These are phyloP conservation scores for Aethina tumida DNA, from an alignment of 1,140 invertebrate species.

Conservation along the genomic window DNA sequence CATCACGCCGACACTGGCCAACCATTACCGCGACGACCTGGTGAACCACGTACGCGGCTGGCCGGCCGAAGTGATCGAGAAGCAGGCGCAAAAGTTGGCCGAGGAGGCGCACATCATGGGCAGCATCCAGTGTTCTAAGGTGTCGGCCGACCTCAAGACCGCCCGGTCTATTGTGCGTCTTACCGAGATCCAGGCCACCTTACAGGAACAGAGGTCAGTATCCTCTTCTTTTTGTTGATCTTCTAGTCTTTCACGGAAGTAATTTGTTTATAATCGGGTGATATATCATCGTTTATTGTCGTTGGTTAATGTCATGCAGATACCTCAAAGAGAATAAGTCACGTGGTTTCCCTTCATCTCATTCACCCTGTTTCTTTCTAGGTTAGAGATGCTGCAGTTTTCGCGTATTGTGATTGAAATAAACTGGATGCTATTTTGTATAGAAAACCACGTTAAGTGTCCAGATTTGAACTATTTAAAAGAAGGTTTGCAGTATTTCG, in stretches of 20 bases:
- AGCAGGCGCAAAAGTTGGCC: conserved; percentile 80
- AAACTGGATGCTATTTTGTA: conserved; percentile 12
- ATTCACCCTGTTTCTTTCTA: conserved; percentile 7
- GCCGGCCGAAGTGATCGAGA: conserved; percentile 85
- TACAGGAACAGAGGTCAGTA: conserved; percentile 90
- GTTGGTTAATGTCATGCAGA: too few species aligned
- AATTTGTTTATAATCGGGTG: conserved; percentile 3
- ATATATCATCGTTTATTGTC: too few species aligned
- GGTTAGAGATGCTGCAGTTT: conserved; percentile 10
- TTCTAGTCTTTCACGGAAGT: conserved; percentile 3
- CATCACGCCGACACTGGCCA: conserved; percentile 78
- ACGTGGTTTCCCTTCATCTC: too few species aligned
- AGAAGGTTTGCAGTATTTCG: conserved; percentile 8
- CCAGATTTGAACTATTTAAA: conserved; percentile 1
- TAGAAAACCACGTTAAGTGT: conserved; percentile 9
- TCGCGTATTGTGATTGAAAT: conserved; percentile 8
- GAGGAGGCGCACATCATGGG: conserved; percentile 78
- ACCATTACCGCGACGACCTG: conserved; percentile 85
- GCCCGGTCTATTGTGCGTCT: conserved; percentile 86
- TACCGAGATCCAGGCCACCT: conserved; percentile 91
- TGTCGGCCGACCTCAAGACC: conserved; percentile 90
- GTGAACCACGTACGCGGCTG: conserved; percentile 85
- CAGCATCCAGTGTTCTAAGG: conserved; percentile 82
- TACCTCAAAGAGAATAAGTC: too few species aligned
- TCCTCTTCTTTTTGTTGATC: conserved; percentile 4